Base-by-base conservation (phyloP, 53 echinoderm and acorn worm species). In the Arbacia lixula region DNA sequence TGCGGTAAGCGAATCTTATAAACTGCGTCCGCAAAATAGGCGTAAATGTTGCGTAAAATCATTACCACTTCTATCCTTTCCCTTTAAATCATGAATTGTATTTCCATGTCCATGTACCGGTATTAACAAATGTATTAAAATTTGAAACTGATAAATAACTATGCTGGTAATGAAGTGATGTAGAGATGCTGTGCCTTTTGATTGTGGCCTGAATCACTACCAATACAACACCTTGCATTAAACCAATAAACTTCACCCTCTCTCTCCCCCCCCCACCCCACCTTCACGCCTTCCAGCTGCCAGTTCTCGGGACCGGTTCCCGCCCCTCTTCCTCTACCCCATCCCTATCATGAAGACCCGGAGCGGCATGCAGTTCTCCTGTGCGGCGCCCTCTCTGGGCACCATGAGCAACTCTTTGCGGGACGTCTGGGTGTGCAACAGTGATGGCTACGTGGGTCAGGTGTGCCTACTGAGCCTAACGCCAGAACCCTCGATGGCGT, bases 391-490 rank as follows among this genome's bases (percentile, higher is more conserved):
- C 53, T 88, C 89, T 73, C 84, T 93, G 2, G 94, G 91, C 32
- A 94, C 94, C 3, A 93, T 93, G 85, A 94, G 89, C 64, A 89
- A 97, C 91, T 92, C 92, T 10, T 82, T 93, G 56, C 80, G 92
- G 49, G 97, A 97, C 36, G 97, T 97, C 35, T 94, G 99, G 99
- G 99, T 94, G 78, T 94, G 99, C 66, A 94, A 94, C 89, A 99
- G 99, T 61, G 94, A 99, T 83, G 99, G 94, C 76, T 94, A 99
- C 83, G 97, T 97, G 9, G 99, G 99, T 78, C 99, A 99, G 92
- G 97, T 91, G 12, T 91, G 91, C 36, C 80, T 91, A 32, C 72
- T 97, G 60, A 97, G 91, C 68, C 79, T 97, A 50, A 91, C 92
- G 31, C 99, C 99, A 36, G 94, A 99, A 76, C 99, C 99, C 40